phyloP scores from a whole-genome alignment of 2,113 vertebrate genomes.

The Polyodon spathula region DNA sequence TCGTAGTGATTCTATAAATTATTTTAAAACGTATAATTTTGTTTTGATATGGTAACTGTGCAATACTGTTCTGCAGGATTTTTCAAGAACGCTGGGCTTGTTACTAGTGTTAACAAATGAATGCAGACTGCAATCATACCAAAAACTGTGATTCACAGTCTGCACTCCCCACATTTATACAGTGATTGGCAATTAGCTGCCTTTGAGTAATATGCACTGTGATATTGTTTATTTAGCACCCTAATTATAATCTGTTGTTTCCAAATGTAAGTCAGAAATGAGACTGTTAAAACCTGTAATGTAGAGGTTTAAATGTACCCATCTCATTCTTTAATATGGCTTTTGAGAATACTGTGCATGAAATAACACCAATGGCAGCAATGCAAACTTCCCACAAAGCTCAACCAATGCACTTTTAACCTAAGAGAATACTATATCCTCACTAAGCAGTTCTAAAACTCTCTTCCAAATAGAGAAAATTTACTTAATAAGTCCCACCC shows the following conservation, averaged over 20 bases:
- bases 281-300: slow-evolving; percentile 7
- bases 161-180: slow-evolving; percentile 20
- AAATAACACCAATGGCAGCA: too few species aligned
- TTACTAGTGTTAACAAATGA: not conserved
- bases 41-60: too few species aligned
- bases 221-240: slow-evolving; percentile 12
- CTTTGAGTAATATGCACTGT: slow-evolving; percentile 4
- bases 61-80: not conserved
- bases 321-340: too few species aligned
- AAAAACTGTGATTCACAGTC: slow-evolving; percentile 8
- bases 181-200: slow-evolving; percentile 21
- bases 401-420: too few species aligned
- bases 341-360: too few species aligned
- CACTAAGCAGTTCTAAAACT: too few species aligned
- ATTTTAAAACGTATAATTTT: slow-evolving; percentile 13
- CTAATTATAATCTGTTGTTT: slow-evolving; percentile 14
- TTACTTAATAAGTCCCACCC: too few species aligned
- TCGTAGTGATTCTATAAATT: slow-evolving; percentile 13
- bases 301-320: slow-evolving; percentile 1
- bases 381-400: too few species aligned
- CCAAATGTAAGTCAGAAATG: too few species aligned
- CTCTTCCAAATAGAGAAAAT: too few species aligned
- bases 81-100: not conserved
- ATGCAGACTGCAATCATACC: slow-evolving; percentile 8
- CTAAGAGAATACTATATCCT: too few species aligned